Evolutionary conservation across 2,113 vertebrate genomes (phyloP).

Genomic region (Mesoclemmys tuberculata): DNA sequence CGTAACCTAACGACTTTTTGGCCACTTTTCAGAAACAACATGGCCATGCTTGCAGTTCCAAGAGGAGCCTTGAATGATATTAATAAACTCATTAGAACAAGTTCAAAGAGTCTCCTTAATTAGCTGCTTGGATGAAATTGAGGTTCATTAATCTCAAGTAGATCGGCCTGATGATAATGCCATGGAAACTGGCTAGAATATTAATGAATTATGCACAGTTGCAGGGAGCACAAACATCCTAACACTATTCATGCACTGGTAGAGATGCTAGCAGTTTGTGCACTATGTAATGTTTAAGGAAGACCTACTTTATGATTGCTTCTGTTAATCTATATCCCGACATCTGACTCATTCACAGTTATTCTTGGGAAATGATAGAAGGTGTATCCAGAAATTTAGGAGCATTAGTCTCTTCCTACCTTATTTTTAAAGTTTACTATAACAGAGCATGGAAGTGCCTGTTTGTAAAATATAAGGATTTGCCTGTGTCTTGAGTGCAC

Average conservation of each 20-base stretch:
- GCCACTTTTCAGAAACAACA: slow-evolving; percentile 73
- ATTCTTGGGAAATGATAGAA: fast-evolving
- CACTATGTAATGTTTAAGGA: neutral
- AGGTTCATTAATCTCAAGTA: slow-evolving; percentile 72
- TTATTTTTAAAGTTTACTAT: neutral
- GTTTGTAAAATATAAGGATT: slow-evolving; percentile 29
- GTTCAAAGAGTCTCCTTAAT: slow-evolving; percentile 77
- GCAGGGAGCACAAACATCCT: slow-evolving; percentile 64
- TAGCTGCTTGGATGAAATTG: slow-evolving; percentile 73
- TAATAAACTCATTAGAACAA: slow-evolving; percentile 74
- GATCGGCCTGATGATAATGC: slow-evolving; percentile 72
- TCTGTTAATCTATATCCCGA: fast-evolving
- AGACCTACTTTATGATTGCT: neutral
- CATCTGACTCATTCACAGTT: fast-evolving
- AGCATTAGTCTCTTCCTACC: neutral
- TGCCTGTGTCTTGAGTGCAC: neutral
- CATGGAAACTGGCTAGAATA: slow-evolving; percentile 69
- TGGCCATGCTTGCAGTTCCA: slow-evolving; percentile 69
- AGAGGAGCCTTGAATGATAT: slow-evolving; percentile 69
- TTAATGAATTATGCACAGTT: slow-evolving; percentile 64
- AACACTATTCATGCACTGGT: slow-evolving; percentile 2
- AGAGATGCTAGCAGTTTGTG: neutral
- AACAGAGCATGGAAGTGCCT: slow-evolving; percentile 48
- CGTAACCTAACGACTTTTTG: slow-evolving; percentile 56
- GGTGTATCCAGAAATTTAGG: neutral